Evolutionary conservation across 2,888 invertebrate genomes (phyloP).

Genomic region (Malthinus flaveolus): DNA sequence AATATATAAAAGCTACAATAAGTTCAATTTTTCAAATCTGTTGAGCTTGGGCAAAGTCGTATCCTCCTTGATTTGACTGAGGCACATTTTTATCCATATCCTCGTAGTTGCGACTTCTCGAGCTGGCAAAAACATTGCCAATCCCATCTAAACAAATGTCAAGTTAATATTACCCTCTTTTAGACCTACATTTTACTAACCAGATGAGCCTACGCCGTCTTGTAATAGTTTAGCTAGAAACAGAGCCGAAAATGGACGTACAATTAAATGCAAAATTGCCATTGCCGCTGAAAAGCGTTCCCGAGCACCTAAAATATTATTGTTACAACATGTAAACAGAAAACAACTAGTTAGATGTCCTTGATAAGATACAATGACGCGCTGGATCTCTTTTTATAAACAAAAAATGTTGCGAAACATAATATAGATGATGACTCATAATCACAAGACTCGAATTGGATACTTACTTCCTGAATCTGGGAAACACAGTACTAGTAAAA

Average conservation of each 20-base stretch:
- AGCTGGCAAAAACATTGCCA: slow-evolving; percentile 19
- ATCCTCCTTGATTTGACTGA: slow-evolving; percentile 17
- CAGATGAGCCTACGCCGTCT: slow-evolving; percentile 15
- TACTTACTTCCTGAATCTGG: slow-evolving; percentile 7
- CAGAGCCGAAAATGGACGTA: slow-evolving; percentile 19
- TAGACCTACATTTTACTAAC: slow-evolving; percentile 3
- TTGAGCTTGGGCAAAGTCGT: slow-evolving; percentile 25
- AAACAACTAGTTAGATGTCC: neutral
- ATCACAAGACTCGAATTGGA: neutral
- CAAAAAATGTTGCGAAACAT: neutral
- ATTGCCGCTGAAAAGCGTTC: slow-evolving; percentile 28
- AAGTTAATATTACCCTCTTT: neutral
- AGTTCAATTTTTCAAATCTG: slow-evolving; percentile 13
- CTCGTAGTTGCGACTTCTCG: slow-evolving; percentile 22
- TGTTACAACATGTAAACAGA: neutral
- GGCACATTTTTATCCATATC: slow-evolving; percentile 24
- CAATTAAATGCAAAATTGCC: slow-evolving; percentile 23
- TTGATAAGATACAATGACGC: neutral
- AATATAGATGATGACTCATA: slow-evolving; percentile 1
- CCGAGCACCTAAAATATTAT: slow-evolving; percentile 14
- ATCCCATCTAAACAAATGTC: slow-evolving; percentile 7
- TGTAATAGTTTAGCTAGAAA: slow-evolving; percentile 23
- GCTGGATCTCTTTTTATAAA: neutral
- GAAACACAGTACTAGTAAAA: slow-evolving; percentile 20
- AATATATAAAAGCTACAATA: no score